Base-by-base conservation (phyloP, 92 coral and sea anemone genomes). In the Galaxea fascicularis region DNA sequence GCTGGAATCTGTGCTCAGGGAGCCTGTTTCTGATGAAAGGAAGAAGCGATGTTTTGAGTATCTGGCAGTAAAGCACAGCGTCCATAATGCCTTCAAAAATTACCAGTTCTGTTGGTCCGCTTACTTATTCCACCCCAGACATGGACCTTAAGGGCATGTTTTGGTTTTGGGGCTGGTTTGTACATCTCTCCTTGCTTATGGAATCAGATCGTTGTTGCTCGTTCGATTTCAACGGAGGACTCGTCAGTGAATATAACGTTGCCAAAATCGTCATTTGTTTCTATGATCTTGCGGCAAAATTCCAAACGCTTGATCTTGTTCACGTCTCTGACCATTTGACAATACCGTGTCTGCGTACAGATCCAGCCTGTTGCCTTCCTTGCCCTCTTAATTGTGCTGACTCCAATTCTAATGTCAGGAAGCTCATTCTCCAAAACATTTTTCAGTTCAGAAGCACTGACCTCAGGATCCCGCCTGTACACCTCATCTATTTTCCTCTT, bases 41-140 rank as follows among this genome's bases (percentile, higher is more conserved):
- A 28, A 77, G 69, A 6, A 68, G 78, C 25, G 63, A 76, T 59
- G 35, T 27, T 70, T 77, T 76, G 25, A 67, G 79, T 20, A 77
- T 58, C 35, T 77, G 18, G 10, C 77, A 66, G 58, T 67, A 68
- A 0, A 78, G 65, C 24, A 64, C 68, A 20, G 77, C 79, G 21
- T 71, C 71, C 89, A 68, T 77, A 45, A 85, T 85, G 39, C 77
- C 85, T 41, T 65, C 74, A 65, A 84, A 84, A 49, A 76, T 77
- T 31, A 57, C 56, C 8, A 65, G 41, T 28, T 67, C 62, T 8
- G 89, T 77, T 25, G 89, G 57, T n/a, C 85, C 85, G 41, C 72
- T 54, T 77, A 24, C 85, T 68, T 8, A 78, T 68, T 39, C 80
- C 80, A 53, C 65, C 80, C 27, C 67, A 87, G 44, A 74, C 83